These are phyloP conservation scores for Phrynocephalus vlangalii DNA, from an alignment of 2,797 vertebrate species.

Conservation along the genomic window DNA sequence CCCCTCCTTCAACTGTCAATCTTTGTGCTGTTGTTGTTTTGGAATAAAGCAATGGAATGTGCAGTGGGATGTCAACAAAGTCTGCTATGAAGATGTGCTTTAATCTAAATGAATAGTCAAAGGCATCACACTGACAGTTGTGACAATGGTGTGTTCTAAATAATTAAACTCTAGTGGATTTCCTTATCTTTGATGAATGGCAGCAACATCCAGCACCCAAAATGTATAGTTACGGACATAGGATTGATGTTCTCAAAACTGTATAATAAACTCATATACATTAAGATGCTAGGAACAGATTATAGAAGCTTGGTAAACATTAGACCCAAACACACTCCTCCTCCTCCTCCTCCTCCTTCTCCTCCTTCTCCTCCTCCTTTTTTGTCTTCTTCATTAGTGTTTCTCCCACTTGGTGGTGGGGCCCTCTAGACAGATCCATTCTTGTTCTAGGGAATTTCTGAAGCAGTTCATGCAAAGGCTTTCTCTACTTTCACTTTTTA, in stretches of 20 bases:
- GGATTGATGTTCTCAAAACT: conserved; percentile 29
- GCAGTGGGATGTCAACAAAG: conserved; percentile 52
- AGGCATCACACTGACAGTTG: conserved; percentile 50
- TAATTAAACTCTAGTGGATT: conserved; percentile 39
- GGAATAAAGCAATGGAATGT: conserved; percentile 70
- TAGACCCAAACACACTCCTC: too few relatives aligned
- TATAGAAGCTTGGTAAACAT: not conserved
- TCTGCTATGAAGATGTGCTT: conserved; percentile 64
- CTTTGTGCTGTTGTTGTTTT: conserved; percentile 58
- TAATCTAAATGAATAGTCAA: conserved; percentile 64
- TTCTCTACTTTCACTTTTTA: too few relatives aligned
- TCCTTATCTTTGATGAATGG: not conserved
- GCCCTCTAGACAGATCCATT: too few relatives aligned
- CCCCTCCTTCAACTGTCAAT: conserved; percentile 73
- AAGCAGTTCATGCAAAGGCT: too few relatives aligned
- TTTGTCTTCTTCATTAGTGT: too few relatives aligned
- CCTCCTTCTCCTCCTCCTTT: too few relatives aligned
- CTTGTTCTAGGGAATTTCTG: too few relatives aligned
- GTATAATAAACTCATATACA: not conserved
- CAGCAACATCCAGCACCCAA: conserved; percentile 22
- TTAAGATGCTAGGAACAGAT: conserved; percentile 1
- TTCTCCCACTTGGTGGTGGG: too few relatives aligned
- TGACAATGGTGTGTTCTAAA: conserved; percentile 57
- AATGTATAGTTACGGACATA: conserved; percentile 24
- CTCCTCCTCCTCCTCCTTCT: not conserved